Evolutionary conservation across 1,140 invertebrate genomes (phyloP).

Genomic region (Drosophila takahashii): DNA sequence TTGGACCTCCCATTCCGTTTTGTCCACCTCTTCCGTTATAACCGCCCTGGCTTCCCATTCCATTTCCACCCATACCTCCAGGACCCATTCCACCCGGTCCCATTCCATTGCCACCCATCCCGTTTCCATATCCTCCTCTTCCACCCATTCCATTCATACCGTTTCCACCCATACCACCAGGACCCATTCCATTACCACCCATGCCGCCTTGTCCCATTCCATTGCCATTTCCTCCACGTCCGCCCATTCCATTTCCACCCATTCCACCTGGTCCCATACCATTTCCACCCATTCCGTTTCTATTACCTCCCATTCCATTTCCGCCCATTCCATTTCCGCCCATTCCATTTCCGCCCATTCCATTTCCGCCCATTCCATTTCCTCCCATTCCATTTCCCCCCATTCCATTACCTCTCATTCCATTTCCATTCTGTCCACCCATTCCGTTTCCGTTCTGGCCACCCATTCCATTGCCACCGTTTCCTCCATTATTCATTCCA

Average conservation of each 20-base stretch:
- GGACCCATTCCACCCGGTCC: not conserved
- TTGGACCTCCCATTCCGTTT: constrained; percentile 14
- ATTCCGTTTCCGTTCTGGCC: constrained; percentile 31
- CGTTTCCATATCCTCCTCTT: too few species aligned
- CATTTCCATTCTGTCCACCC: constrained; percentile 16
- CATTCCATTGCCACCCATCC: constrained; percentile 17
- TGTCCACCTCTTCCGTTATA: constrained; percentile 3
- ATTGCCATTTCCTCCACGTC: not conserved
- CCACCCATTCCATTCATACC: constrained; percentile 3
- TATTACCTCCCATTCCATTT: not conserved
- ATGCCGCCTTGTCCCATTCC: not conserved
- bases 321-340: constrained; percentile 3
- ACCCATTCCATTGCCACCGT: constrained; percentile 1
- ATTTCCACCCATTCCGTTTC: constrained; percentile 26
- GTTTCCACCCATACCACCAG: not conserved
- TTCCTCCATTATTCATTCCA: constrained; percentile 3
- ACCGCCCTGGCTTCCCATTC: constrained; percentile 1
- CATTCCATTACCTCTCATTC: constrained; percentile 4
- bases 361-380: not conserved
- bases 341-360: constrained; percentile 2
- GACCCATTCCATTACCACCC: constrained; percentile 21
- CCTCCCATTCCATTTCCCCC: constrained; percentile 2
- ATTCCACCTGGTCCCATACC: constrained; percentile 18
- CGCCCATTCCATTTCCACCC: not conserved
- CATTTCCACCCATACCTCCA: constrained; percentile 1